Conservation (phyloP, 2,113 vertebrate species). For the Rhinolophus ferrumequinum region DNA sequence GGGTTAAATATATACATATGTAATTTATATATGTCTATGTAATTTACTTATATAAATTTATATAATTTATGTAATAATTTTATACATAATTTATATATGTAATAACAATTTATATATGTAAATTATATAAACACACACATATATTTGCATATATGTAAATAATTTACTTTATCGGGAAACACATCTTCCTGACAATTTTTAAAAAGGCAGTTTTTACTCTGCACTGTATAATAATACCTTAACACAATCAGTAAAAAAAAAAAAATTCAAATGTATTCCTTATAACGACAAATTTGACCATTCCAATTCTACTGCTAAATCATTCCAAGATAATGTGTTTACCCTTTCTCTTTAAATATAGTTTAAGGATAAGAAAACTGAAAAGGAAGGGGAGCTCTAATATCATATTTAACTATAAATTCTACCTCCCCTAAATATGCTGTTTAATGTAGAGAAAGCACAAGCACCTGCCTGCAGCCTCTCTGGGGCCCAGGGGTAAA, state of each 20-base stretch:
- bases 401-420: neutral
- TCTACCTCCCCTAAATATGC: neutral
- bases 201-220: neutral
- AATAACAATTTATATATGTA: neutral
- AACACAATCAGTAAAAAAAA: no score
- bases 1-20: neutral
- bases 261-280: neutral
- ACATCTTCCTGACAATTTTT: neutral
- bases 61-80: no score
- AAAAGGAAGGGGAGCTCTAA: neutral
- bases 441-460: slow-evolving; percentile 29
- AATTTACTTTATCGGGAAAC: neutral
- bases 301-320: neutral
- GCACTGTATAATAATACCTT: neutral
- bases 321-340: neutral
- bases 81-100: no score
- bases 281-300: neutral
- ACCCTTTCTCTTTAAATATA: neutral
- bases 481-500: slow-evolving; percentile 19
- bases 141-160: neutral
- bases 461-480: no score
- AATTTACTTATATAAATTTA: neutral
- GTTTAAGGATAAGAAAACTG: neutral
- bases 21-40: neutral
- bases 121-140: neutral